A percentile compares a stretch with the other conserved stretches of the same genome.
Evolutionary conservation across 2,113 vertebrate species (phyloP).

Genomic region (Amphiprion percula): DNA sequence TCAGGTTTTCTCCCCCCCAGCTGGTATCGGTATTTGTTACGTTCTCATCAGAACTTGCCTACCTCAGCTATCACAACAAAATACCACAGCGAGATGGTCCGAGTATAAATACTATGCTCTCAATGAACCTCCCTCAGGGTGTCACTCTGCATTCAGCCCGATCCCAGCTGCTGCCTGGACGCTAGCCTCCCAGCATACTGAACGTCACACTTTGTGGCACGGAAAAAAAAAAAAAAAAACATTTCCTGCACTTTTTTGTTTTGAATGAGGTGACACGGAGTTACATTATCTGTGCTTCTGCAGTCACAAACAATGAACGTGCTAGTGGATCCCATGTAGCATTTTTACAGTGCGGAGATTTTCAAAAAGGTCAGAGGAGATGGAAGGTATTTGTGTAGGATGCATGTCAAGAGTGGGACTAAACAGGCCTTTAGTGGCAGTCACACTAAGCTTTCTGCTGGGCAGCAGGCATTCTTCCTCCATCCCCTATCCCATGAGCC

Average conservation of each 20-base stretch:
- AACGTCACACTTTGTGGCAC: constrained; percentile 44
- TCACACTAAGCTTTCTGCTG: constrained; percentile 69
- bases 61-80: constrained; percentile 49
- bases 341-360: constrained; percentile 26
- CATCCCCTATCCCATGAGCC: constrained; percentile 81
- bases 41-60: constrained; percentile 32
- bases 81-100: constrained; percentile 46
- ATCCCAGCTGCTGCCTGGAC: constrained; percentile 30
- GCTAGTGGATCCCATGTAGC: constrained; percentile 35
- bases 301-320: constrained; percentile 28
- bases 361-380: constrained; percentile 54
- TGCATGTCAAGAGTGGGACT: constrained; percentile 75
- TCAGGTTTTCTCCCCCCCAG: background rate
- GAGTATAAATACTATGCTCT: constrained; percentile 50
- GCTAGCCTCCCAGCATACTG: constrained; percentile 73
- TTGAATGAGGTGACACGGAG: constrained; percentile 3
- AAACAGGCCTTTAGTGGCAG: constrained; percentile 74
- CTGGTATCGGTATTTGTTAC: constrained; percentile 43
- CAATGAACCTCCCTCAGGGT: constrained; percentile 59
- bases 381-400: constrained; percentile 75
- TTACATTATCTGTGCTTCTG: constrained; percentile 14
- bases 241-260: constrained; percentile 30
- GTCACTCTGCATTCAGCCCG: constrained; percentile 72
- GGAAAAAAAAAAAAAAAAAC: constrained; percentile 17
- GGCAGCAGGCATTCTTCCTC: constrained; percentile 81